A percentile compares a stretch with the other conserved stretches of the same genome.
Conservation (phyloP, 2,113 vertebrate genomes). For the Pollimyrus isidori region DNA sequence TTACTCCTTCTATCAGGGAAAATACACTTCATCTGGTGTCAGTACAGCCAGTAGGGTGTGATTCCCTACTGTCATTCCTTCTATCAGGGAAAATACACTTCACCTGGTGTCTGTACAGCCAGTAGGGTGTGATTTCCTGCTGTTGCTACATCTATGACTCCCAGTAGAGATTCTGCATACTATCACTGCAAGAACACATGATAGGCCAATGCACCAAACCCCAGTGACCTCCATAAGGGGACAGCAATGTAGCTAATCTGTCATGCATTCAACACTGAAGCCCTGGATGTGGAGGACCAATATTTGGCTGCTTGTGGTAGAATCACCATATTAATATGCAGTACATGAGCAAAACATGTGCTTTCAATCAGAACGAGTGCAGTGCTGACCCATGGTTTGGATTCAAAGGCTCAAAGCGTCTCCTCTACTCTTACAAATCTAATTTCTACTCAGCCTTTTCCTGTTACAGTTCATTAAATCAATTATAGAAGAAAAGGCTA, state of each 20-base stretch:
- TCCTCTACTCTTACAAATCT: neutral
- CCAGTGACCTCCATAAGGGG: neutral
- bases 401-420: neutral
- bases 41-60: neutral
- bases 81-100: neutral
- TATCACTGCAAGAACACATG: neutral
- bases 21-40: neutral
- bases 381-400: neutral
- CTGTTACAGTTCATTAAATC: conserved; percentile 4
- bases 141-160: neutral
- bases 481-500: conserved; percentile 7
- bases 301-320: neutral
- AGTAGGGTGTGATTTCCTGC: neutral
- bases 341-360: neutral
- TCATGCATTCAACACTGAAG: neutral
- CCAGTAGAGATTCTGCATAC: neutral
- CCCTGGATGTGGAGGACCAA: neutral
- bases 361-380: neutral
- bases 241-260: neutral
- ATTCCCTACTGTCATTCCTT: neutral
- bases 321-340: neutral
- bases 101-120: neutral
- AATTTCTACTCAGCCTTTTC: neutral
- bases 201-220: neutral
- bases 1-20: neutral